These are phyloP conservation scores for Plectrocnemia conspersa DNA, from an alignment of 1,140 invertebrate genomes.

Conservation along the genomic window DNA sequence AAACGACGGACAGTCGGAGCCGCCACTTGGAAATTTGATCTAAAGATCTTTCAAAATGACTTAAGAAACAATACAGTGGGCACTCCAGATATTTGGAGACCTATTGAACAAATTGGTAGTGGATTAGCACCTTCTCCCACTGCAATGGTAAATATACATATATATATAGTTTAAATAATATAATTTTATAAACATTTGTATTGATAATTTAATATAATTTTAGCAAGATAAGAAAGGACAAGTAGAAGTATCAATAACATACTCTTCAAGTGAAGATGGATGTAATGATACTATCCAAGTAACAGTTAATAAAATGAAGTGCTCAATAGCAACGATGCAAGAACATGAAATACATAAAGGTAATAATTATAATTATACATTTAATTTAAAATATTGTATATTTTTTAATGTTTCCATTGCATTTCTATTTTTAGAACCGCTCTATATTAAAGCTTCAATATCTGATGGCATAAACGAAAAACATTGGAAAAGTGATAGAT, in stretches of 20 bases:
- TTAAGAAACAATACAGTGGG: constrained; percentile 57
- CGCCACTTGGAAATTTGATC: constrained; percentile 66
- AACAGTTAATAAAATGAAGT: constrained; percentile 56
- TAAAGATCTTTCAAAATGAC: constrained; percentile 62
- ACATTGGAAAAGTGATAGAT: constrained; percentile 70
- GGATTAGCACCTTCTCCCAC: constrained; percentile 57
- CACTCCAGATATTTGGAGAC: constrained; percentile 72
- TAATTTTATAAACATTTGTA: not conserved
- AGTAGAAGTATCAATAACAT: constrained; percentile 58
- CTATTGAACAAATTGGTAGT: constrained; percentile 64
- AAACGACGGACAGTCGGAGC: constrained; percentile 63
- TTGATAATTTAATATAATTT: constrained; percentile 33
- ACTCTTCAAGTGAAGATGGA: constrained; percentile 57
- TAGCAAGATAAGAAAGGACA: constrained; percentile 65
- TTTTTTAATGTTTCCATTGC: not conserved
- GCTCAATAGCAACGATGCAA: constrained; percentile 64
- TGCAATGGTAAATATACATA: constrained; percentile 48
- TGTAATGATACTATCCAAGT: constrained; percentile 59
- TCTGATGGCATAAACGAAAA: constrained; percentile 64
- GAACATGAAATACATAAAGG: constrained; percentile 62
- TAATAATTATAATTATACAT: constrained; percentile 32
- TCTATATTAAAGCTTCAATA: constrained; percentile 71
- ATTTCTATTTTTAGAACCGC: constrained; percentile 50
- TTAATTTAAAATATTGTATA: not conserved
- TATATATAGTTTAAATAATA: not conserved